Evolutionary conservation across 2,113 vertebrate genomes (phyloP).

Genomic region (Platichthys flesus): DNA sequence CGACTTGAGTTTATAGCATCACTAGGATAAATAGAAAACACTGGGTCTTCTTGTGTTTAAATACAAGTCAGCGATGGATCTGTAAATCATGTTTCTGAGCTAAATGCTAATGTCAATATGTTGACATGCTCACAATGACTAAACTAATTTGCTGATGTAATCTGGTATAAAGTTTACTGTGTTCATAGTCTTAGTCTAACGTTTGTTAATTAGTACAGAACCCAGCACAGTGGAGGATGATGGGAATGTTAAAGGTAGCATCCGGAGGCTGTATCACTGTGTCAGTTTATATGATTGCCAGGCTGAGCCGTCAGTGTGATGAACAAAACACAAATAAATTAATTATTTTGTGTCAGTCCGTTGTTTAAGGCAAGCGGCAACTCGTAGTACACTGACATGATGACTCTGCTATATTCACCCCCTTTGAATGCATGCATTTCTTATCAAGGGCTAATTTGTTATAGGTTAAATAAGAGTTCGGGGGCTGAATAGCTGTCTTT

Average conservation of each 20-base stretch:
- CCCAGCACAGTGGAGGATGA: neutral
- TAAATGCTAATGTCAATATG: neutral
- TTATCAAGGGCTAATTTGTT: constrained; percentile 11
- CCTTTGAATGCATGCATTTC: neutral
- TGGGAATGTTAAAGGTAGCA: neutral
- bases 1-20: too few species aligned
- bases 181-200: neutral
- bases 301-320: neutral
- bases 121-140: neutral
- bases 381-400: neutral
- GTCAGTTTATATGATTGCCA: too few species aligned
- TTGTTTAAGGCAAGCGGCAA: neutral
- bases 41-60: too few species aligned
- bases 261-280: neutral
- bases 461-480: constrained; percentile 6
- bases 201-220: neutral
- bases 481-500: constrained; percentile 18
- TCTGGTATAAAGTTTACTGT: neutral
- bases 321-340: neutral
- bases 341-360: neutral
- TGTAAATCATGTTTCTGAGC: neutral
- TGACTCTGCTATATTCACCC: neutral
- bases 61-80: too few species aligned
- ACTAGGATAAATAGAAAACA: too few species aligned
- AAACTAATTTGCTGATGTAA: neutral